Base-by-base conservation (phyloP, 1,140 invertebrate genomes). In the Goniozus legneri region DNA sequence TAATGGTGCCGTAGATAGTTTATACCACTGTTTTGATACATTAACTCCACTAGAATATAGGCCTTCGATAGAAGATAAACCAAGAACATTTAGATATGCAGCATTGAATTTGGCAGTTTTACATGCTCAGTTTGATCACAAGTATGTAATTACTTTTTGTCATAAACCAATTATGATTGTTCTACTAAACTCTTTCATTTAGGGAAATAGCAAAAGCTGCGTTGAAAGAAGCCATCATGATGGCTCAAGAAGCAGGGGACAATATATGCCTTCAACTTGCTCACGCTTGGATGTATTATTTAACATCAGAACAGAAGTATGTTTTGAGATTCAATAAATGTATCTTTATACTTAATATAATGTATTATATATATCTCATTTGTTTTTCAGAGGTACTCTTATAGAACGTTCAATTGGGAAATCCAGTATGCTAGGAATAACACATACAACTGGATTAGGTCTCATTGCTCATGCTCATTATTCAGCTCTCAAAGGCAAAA, bases 211-310 rank as follows among this genome's bases (percentile, higher is more conserved):
- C 91, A 0, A 71, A 89, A 57, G 80, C 81, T 44, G 87, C 89
- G 20, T 77, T 95, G 12, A 85, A 85, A 60, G 92, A 95, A 78
- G 87, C 91, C 8, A 85, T 95, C 44, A 85, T 85, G 69, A 79
- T 91, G 58, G 89, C 91, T n/a, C 92, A 95, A 70, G 87, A 91
- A 75, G 84, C 84, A 30, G 89, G 86, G 47, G 92, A 95, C 65
- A 84, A 88, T 63, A 78, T 87, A 34, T 93, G 90, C 63, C 77
- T 95, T 18, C 90, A 94, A 69, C 82, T 92, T 67, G 88, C 89
- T 27, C 83, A 91, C 61, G 85, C 86, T 37, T 92, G 89, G 89
- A 79, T 88, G 44, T 85, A 85, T 50, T 77, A 86, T 56, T 72
- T 87, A n/a, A 78, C 63, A 40, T 74, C 75, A 27, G 70, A 81